Evolutionary conservation across 2,888 invertebrate species (phyloP).

Genomic region (Amaurobius ferox): DNA sequence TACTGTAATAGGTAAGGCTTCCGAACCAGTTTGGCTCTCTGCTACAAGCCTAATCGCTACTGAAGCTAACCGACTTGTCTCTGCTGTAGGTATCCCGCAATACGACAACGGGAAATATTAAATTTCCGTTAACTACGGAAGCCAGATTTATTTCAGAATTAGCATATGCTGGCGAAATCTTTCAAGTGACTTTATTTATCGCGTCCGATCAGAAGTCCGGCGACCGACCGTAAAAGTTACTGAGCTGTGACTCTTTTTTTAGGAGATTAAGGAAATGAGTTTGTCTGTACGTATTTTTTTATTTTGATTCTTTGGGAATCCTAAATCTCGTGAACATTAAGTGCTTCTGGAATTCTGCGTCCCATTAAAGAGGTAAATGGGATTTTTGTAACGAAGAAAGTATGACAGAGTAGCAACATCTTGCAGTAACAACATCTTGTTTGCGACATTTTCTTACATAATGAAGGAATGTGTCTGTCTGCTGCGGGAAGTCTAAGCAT

Average conservation of each 20-base stretch:
- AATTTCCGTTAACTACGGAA: slow-evolving; percentile 39
- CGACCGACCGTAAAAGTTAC: slow-evolving; percentile 24
- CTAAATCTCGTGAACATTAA: too few relatives aligned
- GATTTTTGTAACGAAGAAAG: too few relatives aligned
- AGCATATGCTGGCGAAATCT: slow-evolving; percentile 43
- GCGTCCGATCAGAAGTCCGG: slow-evolving; percentile 7
- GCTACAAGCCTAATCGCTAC: neutral
- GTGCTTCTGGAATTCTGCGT: too few relatives aligned
- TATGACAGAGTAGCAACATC: too few relatives aligned
- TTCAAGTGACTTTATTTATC: slow-evolving; percentile 36
- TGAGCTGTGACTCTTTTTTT: neutral
- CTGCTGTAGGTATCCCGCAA: neutral
- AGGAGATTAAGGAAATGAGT: too few relatives aligned
- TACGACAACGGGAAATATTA: slow-evolving; percentile 36
- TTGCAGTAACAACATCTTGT: too few relatives aligned
- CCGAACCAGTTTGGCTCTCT: slow-evolving; percentile 4
- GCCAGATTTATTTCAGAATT: slow-evolving; percentile 52
- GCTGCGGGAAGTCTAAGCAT: too few relatives aligned
- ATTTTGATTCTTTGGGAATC: too few relatives aligned
- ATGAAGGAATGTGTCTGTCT: too few relatives aligned
- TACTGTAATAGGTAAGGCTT: slow-evolving; percentile 20
- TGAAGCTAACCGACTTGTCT: neutral
- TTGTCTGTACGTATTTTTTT: too few relatives aligned
- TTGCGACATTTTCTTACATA: too few relatives aligned
- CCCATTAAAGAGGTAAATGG: too few relatives aligned